Evolutionary conservation across 1,140 invertebrate species (phyloP), one percentile per base, ranked within the genome.

Genomic region (Drosophila miranda): DNA sequence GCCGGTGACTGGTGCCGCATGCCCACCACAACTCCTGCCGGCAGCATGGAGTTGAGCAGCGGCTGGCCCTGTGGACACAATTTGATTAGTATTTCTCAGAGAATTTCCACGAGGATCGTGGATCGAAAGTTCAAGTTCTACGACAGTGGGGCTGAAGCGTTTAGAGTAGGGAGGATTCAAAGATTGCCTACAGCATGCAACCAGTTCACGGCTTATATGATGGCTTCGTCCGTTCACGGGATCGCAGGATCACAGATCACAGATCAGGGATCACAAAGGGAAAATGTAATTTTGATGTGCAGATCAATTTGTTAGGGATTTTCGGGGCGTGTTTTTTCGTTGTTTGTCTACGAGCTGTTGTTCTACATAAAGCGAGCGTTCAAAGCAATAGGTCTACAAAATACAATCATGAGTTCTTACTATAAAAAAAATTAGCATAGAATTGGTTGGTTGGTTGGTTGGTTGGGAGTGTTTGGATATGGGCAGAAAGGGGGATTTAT

Each of bases 11-110:
- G 94, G 34, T 95, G 94, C 70, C 96, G 93, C 92, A 97, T 94
- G 92, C 97, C 97, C 52, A 98, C 93, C 88, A 98, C 96, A 71
- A 97, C 95, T 92, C 96, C 96, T 66, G 94, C 93, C 52, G 93
- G 94, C 58, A 95, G 92, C 83, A 95, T 93, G 56, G 93, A 92
- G 89, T 92, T 83, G 9, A 91, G 66, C 59, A 90, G 63, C 49
- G 83, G 86, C 53, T 91, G 90, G 55, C 86, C 74, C 90, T 91
- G 84, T 23, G 49, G 19, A 78, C 30, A n/a, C 41, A 48, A 59
- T 52, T 30, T n/a, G 5, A 34, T 53, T 28, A 21, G 23, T 56
- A 56, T 56, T 21, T 41, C 16, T 21, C 21, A 16, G 14, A 21
- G 11, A 38, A 16, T 41, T 41, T 11, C 3, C 11, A 38, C 8